Evolutionary conservation across 53 echinoderm and acorn worm species (phyloP).

Genomic region (Arbacia lixula): DNA sequence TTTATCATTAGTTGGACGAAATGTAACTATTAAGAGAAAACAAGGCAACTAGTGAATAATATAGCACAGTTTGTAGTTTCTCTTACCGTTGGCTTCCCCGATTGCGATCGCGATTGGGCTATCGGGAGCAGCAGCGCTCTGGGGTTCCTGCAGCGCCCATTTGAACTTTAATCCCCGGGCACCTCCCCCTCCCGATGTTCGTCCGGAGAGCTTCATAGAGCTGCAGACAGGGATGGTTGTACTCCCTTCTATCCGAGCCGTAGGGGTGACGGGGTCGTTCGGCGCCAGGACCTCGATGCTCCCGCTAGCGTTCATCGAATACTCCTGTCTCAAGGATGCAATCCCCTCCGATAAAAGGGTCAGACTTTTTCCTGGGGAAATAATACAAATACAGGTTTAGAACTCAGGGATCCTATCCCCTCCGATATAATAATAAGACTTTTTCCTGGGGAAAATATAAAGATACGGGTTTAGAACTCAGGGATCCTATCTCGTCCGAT

Average conservation of each 20-base stretch:
- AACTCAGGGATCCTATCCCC: too few species aligned
- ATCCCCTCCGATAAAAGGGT: background rate
- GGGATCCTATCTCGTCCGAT: too few species aligned
- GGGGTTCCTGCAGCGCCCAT: constrained; percentile 8
- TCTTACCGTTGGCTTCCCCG: background rate
- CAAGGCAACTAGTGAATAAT: too few species aligned
- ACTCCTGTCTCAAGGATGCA: background rate
- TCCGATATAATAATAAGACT: too few species aligned
- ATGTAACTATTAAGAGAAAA: too few species aligned
- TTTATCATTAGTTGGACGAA: too few species aligned
- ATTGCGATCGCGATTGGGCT: background rate
- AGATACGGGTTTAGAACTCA: too few species aligned
- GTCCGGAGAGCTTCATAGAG: constrained; percentile 1
- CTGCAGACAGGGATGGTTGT: constrained; percentile 9
- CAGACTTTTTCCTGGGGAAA: background rate
- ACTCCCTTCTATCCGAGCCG: background rate
- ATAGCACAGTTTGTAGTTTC: too few species aligned
- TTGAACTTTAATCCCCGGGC: constrained; percentile 18
- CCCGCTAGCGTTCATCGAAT: background rate
- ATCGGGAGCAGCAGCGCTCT: too few species aligned
- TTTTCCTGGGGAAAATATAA: too few species aligned
- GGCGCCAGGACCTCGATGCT: background rate
- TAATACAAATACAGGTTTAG: too few species aligned
- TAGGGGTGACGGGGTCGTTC: constrained; percentile 9
- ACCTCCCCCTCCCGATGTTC: background rate